Conservation (phyloP, 2,113 vertebrate species). For the Sylvia atricapilla region DNA sequence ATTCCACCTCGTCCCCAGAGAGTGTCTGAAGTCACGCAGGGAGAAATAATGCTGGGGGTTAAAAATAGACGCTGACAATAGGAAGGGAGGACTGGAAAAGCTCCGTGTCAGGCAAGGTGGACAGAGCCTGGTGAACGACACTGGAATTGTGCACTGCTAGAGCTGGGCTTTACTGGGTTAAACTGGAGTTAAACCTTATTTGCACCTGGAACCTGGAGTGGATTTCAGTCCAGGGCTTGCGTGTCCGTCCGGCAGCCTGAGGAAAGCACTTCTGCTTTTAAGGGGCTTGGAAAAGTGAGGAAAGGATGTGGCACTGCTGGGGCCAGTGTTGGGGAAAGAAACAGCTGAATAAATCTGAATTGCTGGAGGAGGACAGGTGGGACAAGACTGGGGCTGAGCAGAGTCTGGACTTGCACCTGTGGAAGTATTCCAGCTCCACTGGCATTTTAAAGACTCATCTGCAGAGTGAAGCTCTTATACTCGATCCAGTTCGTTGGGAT, state of each 20-base stretch:
- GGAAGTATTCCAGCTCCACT: neutral
- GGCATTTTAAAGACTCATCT: neutral
- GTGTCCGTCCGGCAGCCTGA: fast-evolving
- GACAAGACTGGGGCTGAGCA: neutral
- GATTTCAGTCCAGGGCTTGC: neutral
- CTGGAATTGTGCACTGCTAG: neutral
- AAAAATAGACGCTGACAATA: conserved; percentile 53
- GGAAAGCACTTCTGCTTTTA: neutral
- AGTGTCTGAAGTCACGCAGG: conserved; percentile 31
- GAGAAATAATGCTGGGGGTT: conserved; percentile 43
- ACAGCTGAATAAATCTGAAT: neutral
- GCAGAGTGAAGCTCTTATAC: neutral
- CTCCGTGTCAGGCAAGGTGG: neutral
- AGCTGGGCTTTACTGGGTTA: neutral
- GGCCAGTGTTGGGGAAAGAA: neutral
- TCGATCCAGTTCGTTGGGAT: fast-evolving
- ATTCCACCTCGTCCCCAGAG: conserved; percentile 16
- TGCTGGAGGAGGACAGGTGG: neutral
- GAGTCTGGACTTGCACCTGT: neutral
- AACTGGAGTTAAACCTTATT: neutral
- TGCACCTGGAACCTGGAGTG: neutral
- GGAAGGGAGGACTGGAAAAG: conserved; percentile 18
- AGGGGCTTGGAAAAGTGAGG: neutral
- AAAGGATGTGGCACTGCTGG: neutral
- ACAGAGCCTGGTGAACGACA: neutral